Base-by-base conservation (phyloP, 2,888 invertebrate species). In the Antheraea assamensis region DNA sequence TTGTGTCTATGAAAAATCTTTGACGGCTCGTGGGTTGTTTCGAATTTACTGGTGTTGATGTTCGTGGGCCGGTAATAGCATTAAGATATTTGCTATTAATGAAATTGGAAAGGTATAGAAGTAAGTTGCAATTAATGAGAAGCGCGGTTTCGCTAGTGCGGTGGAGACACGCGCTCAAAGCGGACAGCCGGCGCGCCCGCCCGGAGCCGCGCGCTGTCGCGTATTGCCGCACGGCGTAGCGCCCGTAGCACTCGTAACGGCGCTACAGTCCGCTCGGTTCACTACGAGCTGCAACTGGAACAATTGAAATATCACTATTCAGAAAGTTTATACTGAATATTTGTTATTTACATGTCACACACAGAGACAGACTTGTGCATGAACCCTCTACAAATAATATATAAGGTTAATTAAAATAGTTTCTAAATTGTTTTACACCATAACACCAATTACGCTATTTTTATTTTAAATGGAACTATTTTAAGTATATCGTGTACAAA, bases 141-240 rank as follows among this genome's bases (percentile, higher is more conserved):
- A 58, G 24, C 42, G 58, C 71, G 24, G 47, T 47, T 52, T 5
- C n/a, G n/a, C n/a, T 24, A 10, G 10, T 7, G 42, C 42, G 42
- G 24, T 10, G n/a, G 21, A 7, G 58, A 58, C 24, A 24, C 52
- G 19, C 21, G 52, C 52, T 19, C 58, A 10, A n/a, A 10, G n/a
- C 24, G 19, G n/a, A n/a, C n/a, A n/a, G 17, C 30, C 61, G 19
- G 49, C 49, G 58, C 66, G 72, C 31, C 64, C 31, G 72, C 24
- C 24, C 19, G 30, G 52, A 21, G 31, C 30, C 68, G 47, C 72
- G 72, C 72, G 66, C 55, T 68, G 27, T 42, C 58, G 58, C n/a
- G 10, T 27, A 73, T 17, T 70, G 73, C 70, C 70, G 73, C 58
- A 42, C 70, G 47, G 70, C 70, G 70, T 19, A 42, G 30, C 55